A percentile compares a stretch with the other conserved stretches of the same genome.
Evolutionary conservation across 2,113 vertebrate genomes (phyloP).

Genomic region (Siniperca knerii): DNA sequence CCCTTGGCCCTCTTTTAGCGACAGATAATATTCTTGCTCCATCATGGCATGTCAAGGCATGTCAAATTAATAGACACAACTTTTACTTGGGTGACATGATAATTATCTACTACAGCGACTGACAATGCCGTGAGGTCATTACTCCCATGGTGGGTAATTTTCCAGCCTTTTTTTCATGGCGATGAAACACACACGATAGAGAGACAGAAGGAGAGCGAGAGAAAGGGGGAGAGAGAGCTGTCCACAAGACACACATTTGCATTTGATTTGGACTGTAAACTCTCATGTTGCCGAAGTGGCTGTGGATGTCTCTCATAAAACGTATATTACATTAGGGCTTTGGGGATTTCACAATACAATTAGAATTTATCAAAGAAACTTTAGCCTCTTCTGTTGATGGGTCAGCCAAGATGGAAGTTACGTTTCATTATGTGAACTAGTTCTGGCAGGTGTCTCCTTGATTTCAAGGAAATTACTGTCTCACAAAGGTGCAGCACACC

Average conservation of each 20-base stretch:
- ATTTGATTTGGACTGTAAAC: slow-evolving; percentile 42
- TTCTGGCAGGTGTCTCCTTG: slow-evolving; percentile 35
- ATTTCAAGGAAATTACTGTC: slow-evolving; percentile 50
- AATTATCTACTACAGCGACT: slow-evolving; percentile 32
- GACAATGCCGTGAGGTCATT: slow-evolving; percentile 30
- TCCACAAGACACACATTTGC: slow-evolving; percentile 41
- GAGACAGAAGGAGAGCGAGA: background rate
- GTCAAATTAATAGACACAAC: slow-evolving; percentile 24
- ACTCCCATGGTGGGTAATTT: slow-evolving; percentile 26
- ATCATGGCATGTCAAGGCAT: slow-evolving; percentile 11
- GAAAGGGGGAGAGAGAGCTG: background rate
- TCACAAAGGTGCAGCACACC: slow-evolving; percentile 28
- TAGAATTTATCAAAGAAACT: slow-evolving; percentile 69
- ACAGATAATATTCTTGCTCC: background rate
- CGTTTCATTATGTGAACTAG: slow-evolving; percentile 17
- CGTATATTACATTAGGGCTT: slow-evolving; percentile 73
- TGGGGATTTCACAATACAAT: slow-evolving; percentile 66
- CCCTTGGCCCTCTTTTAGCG: background rate
- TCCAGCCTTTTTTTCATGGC: background rate
- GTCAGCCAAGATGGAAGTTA: slow-evolving; percentile 27
- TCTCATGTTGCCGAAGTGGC: slow-evolving; percentile 33
- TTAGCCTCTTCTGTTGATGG: slow-evolving; percentile 55
- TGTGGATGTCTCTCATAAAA: slow-evolving; percentile 68
- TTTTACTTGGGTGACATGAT: slow-evolving; percentile 23
- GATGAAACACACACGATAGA: slow-evolving; percentile 6